A percentile compares a stretch with the other conserved stretches of the same genome.
Conservation (phyloP, 1,140 invertebrate genomes). For the Stenopsyche tienmushanensis region DNA sequence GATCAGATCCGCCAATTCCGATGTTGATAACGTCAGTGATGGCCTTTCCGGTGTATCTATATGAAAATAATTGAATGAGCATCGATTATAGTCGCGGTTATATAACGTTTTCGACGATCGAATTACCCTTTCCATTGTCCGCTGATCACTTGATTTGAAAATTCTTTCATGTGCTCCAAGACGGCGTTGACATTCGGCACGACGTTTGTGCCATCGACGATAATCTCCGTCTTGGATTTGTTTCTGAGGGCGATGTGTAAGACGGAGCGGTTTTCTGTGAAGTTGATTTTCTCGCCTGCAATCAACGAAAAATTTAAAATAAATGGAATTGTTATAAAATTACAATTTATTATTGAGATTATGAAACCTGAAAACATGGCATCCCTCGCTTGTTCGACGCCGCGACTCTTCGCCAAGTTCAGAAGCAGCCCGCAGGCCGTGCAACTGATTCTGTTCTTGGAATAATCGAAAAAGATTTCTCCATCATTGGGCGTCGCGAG, state of each 20-base stretch:
- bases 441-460: conserved; percentile 91
- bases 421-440: conserved; percentile 75
- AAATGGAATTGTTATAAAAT: not conserved
- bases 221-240: conserved; percentile 72
- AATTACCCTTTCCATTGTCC: conserved; percentile 63
- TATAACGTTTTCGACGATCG: not conserved
- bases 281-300: conserved; percentile 92
- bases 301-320: not conserved
- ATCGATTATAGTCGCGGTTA: not conserved
- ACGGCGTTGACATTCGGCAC: conserved; percentile 93
- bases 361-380: conserved; percentile 81
- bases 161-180: conserved; percentile 92
- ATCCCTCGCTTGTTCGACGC: conserved; percentile 82
- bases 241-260: conserved; percentile 94
- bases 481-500: conserved; percentile 80
- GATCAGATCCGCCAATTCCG: conserved; percentile 98
- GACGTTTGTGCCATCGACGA: conserved; percentile 89
- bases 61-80: conserved; percentile 11
- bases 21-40: conserved; percentile 99
- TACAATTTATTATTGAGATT: not conserved
- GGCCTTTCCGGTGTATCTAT: conserved; percentile 86
- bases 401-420: conserved; percentile 78
- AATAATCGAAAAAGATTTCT: conserved; percentile 89
- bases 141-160: conserved; percentile 73
- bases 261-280: conserved; percentile 95